These are phyloP conservation scores for Hirtodrosophila trivittata DNA, from an alignment of 2,888 invertebrate genomes.

Conservation along the genomic window DNA sequence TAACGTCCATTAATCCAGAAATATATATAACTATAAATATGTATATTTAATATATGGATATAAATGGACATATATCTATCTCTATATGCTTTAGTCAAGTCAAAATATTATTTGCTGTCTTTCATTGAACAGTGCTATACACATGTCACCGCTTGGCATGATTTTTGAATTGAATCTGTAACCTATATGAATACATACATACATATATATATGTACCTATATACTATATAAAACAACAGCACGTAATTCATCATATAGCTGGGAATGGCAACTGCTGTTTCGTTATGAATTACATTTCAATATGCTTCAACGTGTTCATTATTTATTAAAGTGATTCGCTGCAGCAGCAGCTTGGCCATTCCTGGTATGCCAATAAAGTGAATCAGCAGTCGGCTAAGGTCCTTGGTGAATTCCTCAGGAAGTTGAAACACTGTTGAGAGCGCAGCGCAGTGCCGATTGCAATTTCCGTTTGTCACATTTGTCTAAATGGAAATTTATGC, in stretches of 20 bases:
- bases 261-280: conserved; percentile 31
- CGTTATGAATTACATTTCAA: conserved; percentile 75
- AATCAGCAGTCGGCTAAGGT: conserved; percentile 30
- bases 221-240: no score
- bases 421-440: conserved; percentile 52
- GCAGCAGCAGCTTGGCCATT: conserved; percentile 11
- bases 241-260: conserved; percentile 30
- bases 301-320: conserved; percentile 70
- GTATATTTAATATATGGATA: no score
- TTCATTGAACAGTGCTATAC: no score
- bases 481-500: conserved; percentile 75
- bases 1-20: no score
- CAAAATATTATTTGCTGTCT: no score
- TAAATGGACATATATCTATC: no score
- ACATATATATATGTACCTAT: no score
- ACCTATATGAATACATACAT: no score
- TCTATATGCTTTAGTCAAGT: no score
- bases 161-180: no score
- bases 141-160: no score
- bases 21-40: no score
- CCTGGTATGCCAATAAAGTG: conserved; percentile 48
- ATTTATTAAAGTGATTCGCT: conserved; percentile 58
- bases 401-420: conserved; percentile 56
- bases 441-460: conserved; percentile 58
- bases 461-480: conserved; percentile 76